Evolutionary conservation across 2,888 invertebrate species (phyloP).

Genomic region (Drosophila suboccidentalis): DNA sequence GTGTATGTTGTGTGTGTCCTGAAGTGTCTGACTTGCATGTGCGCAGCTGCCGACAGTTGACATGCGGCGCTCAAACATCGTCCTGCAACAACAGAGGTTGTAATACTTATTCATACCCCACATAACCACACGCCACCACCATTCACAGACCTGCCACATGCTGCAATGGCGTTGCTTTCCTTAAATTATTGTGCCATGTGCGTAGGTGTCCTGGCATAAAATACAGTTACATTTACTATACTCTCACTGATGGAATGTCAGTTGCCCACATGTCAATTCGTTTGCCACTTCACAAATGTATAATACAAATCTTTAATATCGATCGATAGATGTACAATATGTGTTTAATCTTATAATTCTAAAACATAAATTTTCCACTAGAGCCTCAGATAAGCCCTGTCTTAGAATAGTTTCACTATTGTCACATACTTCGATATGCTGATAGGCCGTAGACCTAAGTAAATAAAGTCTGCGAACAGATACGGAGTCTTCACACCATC

Average conservation of each 20-base stretch:
- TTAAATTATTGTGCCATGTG: constrained; percentile 58
- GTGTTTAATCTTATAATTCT: too few species aligned
- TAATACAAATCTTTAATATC: background rate
- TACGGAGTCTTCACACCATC: too few species aligned
- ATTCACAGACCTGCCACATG: background rate
- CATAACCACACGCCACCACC: constrained; percentile 16
- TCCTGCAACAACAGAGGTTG: constrained; percentile 45
- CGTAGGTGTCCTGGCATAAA: constrained; percentile 58
- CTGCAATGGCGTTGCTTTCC: constrained; percentile 52
- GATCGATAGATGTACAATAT: background rate
- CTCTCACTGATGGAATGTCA: constrained; percentile 5
- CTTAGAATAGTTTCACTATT: too few species aligned
- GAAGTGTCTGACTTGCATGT: constrained; percentile 77
- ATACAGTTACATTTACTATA: constrained; percentile 52
- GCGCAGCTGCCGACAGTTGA: constrained; percentile 76
- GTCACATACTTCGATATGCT: too few species aligned
- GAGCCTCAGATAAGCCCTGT: too few species aligned
- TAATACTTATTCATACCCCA: constrained; percentile 51
- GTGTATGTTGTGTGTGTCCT: constrained; percentile 38
- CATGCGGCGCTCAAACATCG: constrained; percentile 67
- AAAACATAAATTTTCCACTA: too few species aligned
- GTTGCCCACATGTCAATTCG: background rate
- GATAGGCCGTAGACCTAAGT: too few species aligned
- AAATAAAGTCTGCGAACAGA: too few species aligned
- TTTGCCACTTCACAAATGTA: background rate